These are phyloP conservation scores for Anoplius nigerrimus DNA, from an alignment of 2,888 invertebrate genomes.

Conservation along the genomic window DNA sequence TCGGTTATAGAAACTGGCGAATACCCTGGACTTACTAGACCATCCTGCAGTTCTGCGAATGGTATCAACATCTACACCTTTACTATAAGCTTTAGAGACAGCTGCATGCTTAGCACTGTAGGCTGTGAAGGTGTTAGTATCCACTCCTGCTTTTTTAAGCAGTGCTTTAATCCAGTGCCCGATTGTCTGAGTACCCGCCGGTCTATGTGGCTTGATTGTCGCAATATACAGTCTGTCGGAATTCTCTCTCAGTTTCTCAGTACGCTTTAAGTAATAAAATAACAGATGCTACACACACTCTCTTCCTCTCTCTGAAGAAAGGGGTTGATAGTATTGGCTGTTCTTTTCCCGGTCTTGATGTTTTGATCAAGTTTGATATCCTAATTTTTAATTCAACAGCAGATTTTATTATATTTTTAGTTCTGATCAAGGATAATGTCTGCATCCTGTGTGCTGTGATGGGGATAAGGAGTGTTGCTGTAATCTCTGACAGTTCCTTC, in stretches of 20 bases:
- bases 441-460: constrained; percentile 43
- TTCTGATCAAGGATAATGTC: constrained; percentile 17
- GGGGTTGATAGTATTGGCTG: constrained; percentile 21
- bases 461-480: constrained; percentile 32
- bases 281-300: constrained; percentile 25
- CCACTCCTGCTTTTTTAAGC: constrained; percentile 35
- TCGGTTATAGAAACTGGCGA: constrained; percentile 35
- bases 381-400: constrained; percentile 21
- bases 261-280: constrained; percentile 29
- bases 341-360: constrained; percentile 19
- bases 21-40: constrained; percentile 21
- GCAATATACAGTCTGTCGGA: constrained; percentile 29
- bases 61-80: constrained; percentile 23
- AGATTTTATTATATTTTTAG: constrained; percentile 4
- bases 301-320: constrained; percentile 20
- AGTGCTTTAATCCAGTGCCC: constrained; percentile 48
- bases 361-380: neutral
- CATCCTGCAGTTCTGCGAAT: constrained; percentile 36
- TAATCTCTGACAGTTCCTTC: constrained; percentile 30
- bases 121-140: constrained; percentile 36
- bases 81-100: constrained; percentile 31
- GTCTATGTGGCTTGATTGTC: constrained; percentile 25
- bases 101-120: constrained; percentile 43
- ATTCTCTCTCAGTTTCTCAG: constrained; percentile 21
- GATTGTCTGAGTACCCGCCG: constrained; percentile 40